A percentile compares a stretch with the other conserved stretches of the same genome.
Evolutionary conservation across 2,797 vertebrate genomes (phyloP).

Genomic region (Rhinophrynus dorsalis): DNA sequence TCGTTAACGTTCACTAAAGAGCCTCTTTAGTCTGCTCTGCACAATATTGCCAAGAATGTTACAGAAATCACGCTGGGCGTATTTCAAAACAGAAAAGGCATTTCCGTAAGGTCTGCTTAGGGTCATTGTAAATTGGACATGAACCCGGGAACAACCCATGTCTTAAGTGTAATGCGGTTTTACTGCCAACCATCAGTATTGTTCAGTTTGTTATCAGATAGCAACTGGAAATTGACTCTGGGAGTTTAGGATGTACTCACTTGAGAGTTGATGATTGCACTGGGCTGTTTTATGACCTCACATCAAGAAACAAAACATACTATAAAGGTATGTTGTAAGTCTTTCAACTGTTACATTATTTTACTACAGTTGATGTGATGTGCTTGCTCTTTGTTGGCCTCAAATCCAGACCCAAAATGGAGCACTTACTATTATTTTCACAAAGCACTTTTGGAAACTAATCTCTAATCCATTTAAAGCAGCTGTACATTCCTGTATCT

Average conservation of each 20-base stretch:
- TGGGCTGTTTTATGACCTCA: neutral
- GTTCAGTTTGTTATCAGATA: neutral
- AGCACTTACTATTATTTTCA: no score
- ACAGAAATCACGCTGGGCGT: slow-evolving; percentile 28
- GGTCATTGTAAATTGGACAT: no score
- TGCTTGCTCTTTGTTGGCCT: neutral
- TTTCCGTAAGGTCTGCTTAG: neutral
- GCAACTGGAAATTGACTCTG: neutral
- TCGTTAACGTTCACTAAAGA: neutral
- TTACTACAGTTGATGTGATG: neutral
- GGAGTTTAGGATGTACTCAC: no score
- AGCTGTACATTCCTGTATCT: neutral
- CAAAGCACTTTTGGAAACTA: neutral
- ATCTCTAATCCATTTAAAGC: neutral
- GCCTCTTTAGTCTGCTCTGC: neutral
- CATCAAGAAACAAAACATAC: neutral
- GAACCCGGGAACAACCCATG: neutral
- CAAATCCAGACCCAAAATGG: neutral
- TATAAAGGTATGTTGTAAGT: neutral
- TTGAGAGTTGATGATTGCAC: no score
- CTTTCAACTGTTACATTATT: neutral
- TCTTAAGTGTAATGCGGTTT: no score
- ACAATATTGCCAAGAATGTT: neutral
- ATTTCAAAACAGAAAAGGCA: neutral
- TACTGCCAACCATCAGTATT: no score